Percentiles rank a stretch among this genome's conserved stretches.
Conservation (phyloP, 2,797 vertebrate species). For the Chrysolophus pictus region DNA sequence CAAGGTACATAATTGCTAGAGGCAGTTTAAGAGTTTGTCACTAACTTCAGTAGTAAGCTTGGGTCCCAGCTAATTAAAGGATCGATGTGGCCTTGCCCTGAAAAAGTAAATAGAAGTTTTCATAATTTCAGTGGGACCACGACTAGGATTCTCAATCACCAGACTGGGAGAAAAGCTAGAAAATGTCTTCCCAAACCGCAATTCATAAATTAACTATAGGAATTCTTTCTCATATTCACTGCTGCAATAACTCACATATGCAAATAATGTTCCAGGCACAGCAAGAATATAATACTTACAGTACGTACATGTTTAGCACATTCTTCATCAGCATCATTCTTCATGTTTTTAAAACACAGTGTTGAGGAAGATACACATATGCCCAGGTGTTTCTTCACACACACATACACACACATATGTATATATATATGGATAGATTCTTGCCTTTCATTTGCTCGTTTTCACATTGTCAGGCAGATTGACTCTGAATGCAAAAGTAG, state of each 20-base stretch:
- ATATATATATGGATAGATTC: not conserved
- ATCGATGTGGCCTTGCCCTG: not conserved
- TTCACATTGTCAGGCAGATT: not conserved
- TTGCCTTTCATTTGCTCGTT: not conserved
- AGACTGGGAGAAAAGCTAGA: not conserved
- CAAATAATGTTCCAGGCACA: not conserved
- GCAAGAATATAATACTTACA: not conserved
- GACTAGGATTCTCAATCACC: not conserved
- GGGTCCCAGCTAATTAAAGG: not conserved
- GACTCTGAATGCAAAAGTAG: not conserved
- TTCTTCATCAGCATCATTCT: not conserved
- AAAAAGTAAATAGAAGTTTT: not conserved
- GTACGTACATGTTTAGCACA: not conserved
- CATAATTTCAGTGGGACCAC: not conserved
- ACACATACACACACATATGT: not conserved
- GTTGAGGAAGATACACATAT: not conserved
- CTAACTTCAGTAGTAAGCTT: not conserved
- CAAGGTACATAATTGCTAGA: not conserved
- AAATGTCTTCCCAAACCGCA: not conserved
- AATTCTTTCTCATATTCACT: not conserved
- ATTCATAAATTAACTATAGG: not conserved
- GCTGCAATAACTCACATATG: rapidly evolving
- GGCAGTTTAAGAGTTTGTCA: not conserved
- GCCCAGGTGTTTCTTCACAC: not conserved
- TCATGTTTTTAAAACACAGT: not conserved